phyloP scores from a whole-genome alignment of 2,888 invertebrate species.

The Trissolcus brochymenae region DNA sequence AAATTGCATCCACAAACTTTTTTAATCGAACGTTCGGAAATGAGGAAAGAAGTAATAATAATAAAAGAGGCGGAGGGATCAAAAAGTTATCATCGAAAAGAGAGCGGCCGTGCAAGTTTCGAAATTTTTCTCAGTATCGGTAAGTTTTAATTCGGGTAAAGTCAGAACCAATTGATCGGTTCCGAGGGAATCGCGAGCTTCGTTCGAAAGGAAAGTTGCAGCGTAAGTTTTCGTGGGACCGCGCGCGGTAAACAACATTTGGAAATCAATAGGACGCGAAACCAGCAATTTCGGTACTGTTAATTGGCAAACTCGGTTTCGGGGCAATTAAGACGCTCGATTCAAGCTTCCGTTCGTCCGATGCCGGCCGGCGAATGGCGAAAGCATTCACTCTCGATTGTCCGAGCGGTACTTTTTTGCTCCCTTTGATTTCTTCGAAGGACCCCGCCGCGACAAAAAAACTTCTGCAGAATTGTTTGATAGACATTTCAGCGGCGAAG shows the following conservation, averaged over 20 bases:
- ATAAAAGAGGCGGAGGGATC: not conserved
- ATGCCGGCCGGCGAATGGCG: conserved; percentile 49
- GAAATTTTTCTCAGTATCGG: conserved; percentile 11
- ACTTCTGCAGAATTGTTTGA: conserved; percentile 42
- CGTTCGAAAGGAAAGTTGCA: conserved; percentile 34
- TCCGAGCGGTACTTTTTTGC: conserved; percentile 47
- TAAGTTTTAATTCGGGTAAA: conserved; percentile 32
- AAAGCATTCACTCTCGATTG: conserved; percentile 52
- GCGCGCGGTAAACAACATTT: conserved; percentile 35
- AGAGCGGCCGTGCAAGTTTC: conserved; percentile 1
- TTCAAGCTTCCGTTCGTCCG: conserved; percentile 56
- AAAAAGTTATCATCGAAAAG: not conserved
- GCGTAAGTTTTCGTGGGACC: conserved; percentile 39
- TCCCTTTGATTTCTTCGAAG: conserved; percentile 54
- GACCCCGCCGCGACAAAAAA: conserved; percentile 38
- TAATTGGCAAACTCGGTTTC: conserved; percentile 59
- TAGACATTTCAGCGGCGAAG: conserved; percentile 52
- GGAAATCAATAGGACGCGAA: conserved; percentile 55
- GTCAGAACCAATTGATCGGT: conserved; percentile 31
- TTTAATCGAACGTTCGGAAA: conserved; percentile 2
- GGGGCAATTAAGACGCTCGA: conserved; percentile 59
- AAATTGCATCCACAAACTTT: not conserved
- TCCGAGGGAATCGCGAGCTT: conserved; percentile 32
- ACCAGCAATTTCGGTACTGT: conserved; percentile 59
- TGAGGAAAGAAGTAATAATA: not conserved